phyloP scores from a whole-genome alignment of 2,797 vertebrate genomes.

The Sparidentex hasta region DNA sequence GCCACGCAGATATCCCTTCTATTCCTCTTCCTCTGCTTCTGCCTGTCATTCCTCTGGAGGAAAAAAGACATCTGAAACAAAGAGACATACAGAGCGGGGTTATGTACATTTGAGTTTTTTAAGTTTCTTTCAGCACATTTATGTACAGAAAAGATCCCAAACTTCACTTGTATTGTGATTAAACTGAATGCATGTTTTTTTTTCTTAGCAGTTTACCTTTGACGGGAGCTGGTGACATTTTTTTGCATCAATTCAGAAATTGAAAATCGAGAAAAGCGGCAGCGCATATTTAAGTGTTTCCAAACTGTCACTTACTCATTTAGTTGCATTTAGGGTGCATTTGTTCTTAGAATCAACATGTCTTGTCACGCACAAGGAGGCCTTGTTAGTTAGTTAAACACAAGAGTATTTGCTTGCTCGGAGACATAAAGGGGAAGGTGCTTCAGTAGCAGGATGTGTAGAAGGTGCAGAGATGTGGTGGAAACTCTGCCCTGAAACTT shows the following conservation, averaged over 20 bases:
- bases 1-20: slow-evolving; percentile 64
- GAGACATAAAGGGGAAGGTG: slow-evolving; percentile 36
- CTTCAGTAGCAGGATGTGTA: slow-evolving; percentile 29
- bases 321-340: slow-evolving; percentile 17
- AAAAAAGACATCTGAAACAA: neutral
- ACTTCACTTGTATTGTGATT: neutral
- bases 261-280: neutral
- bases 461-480: slow-evolving; percentile 36
- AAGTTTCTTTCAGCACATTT: neutral
- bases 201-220: neutral
- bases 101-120: neutral
- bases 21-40: slow-evolving; percentile 31
- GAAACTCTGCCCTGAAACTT: slow-evolving; percentile 64
- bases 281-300: neutral
- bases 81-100: slow-evolving; percentile 42
- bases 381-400: slow-evolving; percentile 38
- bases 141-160: neutral
- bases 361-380: slow-evolving; percentile 6
- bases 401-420: slow-evolving; percentile 36
- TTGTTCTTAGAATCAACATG: slow-evolving; percentile 27
- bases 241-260: neutral
- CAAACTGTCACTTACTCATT: slow-evolving; percentile 31
- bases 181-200: neutral
- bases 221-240: neutral
- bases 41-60: slow-evolving; percentile 26